Conservation (phyloP, 2,797 vertebrate species). For the Onychomys leucogaster region DNA sequence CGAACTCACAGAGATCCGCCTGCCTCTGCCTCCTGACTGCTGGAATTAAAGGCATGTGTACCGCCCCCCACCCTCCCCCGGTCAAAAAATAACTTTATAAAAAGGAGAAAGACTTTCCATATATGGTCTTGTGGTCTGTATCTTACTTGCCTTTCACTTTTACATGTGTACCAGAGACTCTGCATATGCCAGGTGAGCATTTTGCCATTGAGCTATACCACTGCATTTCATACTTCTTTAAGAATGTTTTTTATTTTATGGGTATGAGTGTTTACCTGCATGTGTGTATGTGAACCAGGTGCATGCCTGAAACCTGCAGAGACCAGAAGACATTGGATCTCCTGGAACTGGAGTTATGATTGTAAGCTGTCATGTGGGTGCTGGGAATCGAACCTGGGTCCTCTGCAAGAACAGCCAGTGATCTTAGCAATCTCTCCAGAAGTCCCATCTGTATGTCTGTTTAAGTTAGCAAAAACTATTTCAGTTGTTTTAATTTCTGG, state of each 20-base stretch:
- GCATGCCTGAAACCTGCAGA: no score
- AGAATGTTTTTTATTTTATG: neutral
- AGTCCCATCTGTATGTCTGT: conserved; percentile 20
- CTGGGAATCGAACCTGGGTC: neutral
- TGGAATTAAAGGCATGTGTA: no score
- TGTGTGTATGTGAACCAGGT: neutral
- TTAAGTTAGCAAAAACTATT: conserved; percentile 59
- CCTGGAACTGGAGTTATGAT: neutral
- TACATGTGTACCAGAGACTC: neutral
- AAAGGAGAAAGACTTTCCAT: neutral
- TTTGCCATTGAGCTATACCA: neutral
- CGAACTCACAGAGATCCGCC: no score
- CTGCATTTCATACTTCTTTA: neutral
- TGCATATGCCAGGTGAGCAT: neutral
- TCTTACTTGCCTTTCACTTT: neutral
- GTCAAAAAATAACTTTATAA: neutral
- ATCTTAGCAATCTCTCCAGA: neutral
- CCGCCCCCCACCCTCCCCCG: no score
- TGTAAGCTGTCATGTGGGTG: neutral
- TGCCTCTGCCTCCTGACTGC: no score
- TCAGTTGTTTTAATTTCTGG: conserved; percentile 46
- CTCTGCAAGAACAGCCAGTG: neutral
- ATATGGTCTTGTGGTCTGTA: neutral
- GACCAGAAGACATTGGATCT: neutral
- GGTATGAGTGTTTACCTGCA: neutral